Percentiles rank a stretch among this genome's conserved stretches.
phyloP scores from a whole-genome alignment of 2,113 vertebrate genomes.

The Actenoides hombroni region DNA sequence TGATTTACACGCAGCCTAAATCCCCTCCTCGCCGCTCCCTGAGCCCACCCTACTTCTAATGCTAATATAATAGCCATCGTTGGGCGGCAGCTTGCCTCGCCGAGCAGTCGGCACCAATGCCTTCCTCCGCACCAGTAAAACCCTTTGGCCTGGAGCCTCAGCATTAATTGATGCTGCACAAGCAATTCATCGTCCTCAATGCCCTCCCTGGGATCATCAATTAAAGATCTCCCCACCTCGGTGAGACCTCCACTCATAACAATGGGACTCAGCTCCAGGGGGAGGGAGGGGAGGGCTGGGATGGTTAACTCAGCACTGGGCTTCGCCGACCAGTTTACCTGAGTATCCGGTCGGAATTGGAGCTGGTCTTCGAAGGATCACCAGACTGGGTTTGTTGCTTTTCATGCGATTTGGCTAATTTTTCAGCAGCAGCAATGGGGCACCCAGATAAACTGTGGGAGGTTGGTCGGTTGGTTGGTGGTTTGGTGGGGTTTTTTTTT shows the following conservation, averaged over 20 bases:
- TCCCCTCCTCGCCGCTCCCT: background rate
- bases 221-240: conserved; percentile 50
- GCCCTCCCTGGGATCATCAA: conserved; percentile 62
- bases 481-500: background rate
- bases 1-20: background rate
- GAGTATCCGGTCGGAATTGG: conserved; percentile 91
- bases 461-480: background rate
- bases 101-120: conserved; percentile 15
- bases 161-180: conserved; percentile 41
- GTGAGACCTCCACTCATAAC: conserved; percentile 36
- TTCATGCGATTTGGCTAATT: conserved; percentile 93
- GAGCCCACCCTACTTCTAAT: conserved; percentile 31
- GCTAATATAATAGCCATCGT: conserved; percentile 53
- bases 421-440: conserved; percentile 96
- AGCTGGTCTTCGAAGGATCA: conserved; percentile 87
- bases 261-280: background rate
- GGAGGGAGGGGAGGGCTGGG: background rate
- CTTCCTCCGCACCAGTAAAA: conserved; percentile 40
- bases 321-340: conserved; percentile 74
- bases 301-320: fast-evolving
- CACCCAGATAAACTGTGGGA: conserved; percentile 91
- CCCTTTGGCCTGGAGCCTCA: conserved; percentile 37
- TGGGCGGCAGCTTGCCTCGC: conserved; percentile 16
- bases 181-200: conserved; percentile 44
- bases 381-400: conserved; percentile 87